These are phyloP conservation scores for Lomographa bimaculata DNA, from an alignment of 2,888 invertebrate genomes.

Conservation along the genomic window DNA sequence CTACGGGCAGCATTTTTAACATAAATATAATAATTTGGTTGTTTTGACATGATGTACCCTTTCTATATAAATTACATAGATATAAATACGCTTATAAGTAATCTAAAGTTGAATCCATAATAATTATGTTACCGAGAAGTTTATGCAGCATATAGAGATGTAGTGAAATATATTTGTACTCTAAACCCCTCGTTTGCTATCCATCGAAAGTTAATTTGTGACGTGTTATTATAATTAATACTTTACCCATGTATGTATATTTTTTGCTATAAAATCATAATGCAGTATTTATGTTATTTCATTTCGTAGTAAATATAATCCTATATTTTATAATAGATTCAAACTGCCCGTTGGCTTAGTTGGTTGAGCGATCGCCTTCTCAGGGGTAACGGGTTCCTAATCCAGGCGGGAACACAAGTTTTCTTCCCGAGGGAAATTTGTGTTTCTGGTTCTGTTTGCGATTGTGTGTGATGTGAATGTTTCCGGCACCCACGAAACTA, in stretches of 20 bases:
- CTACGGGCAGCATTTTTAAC: too few relatives aligned
- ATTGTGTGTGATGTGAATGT: too few relatives aligned
- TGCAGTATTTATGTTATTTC: conserved; percentile 73
- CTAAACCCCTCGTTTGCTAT: conserved; percentile 47
- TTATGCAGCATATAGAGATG: conserved; percentile 34
- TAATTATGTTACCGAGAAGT: conserved; percentile 29
- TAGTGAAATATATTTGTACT: conserved; percentile 36
- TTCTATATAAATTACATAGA: conserved; percentile 14
- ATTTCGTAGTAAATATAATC: too few relatives aligned
- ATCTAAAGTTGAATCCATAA: conserved; percentile 16
- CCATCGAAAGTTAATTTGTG: conserved; percentile 69
- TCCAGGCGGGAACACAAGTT: too few relatives aligned
- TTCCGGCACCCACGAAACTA: too few relatives aligned
- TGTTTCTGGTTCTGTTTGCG: too few relatives aligned
- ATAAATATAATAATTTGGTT: neutral
- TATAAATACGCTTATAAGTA: conserved; percentile 17
- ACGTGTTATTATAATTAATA: conserved; percentile 64
- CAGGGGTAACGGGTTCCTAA: too few relatives aligned
- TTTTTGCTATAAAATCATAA: conserved; percentile 82
- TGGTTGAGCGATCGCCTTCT: too few relatives aligned
- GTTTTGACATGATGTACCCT: conserved; percentile 13
- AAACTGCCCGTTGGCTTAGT: too few relatives aligned
- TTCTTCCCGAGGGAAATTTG: too few relatives aligned
- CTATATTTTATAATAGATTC: too few relatives aligned
- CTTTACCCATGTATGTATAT: conserved; percentile 78